phyloP scores from a whole-genome alignment of 2,888 invertebrate genomes.

The Drosophila merina region DNA sequence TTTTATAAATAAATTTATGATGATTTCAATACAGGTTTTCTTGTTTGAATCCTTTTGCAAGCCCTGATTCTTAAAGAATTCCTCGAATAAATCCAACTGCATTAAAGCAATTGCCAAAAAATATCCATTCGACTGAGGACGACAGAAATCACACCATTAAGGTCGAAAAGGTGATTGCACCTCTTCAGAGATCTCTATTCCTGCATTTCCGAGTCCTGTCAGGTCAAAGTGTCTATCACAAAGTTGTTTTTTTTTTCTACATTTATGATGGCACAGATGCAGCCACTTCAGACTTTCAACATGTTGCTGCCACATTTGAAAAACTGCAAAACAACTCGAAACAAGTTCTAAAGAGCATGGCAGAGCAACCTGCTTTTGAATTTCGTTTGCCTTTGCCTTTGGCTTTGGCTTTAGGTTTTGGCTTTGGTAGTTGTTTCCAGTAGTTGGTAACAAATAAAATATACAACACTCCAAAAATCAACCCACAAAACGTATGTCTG shows the following conservation, averaged over 20 bases:
- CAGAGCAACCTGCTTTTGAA: slow-evolving; percentile 18
- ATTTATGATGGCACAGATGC: slow-evolving; percentile 20
- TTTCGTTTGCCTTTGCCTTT: slow-evolving; percentile 17
- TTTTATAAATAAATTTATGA: too few relatives aligned
- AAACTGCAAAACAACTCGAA: slow-evolving; percentile 16
- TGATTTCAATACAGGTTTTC: background rate
- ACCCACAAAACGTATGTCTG: slow-evolving; percentile 30
- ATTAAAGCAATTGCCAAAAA: slow-evolving; percentile 12
- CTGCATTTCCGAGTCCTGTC: background rate
- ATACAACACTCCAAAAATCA: slow-evolving; percentile 33
- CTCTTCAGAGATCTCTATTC: slow-evolving; percentile 5
- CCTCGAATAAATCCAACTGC: background rate
- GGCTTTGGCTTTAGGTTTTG: slow-evolving; percentile 16
- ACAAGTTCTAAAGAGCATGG: slow-evolving; percentile 39
- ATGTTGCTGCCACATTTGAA: slow-evolving; percentile 21
- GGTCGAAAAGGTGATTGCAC: slow-evolving; percentile 17
- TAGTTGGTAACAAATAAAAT: slow-evolving; percentile 41
- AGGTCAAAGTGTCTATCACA: slow-evolving; percentile 17
- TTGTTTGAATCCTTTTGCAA: background rate
- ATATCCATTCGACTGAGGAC: background rate
- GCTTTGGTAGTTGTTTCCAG: slow-evolving; percentile 41
- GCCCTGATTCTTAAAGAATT: background rate
- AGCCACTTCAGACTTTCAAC: slow-evolving; percentile 39
- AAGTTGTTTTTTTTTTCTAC: slow-evolving; percentile 2
- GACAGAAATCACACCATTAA: slow-evolving; percentile 24